Evolutionary conservation across 2,113 vertebrate genomes (phyloP).

Genomic region (Atrichornis clamosus): DNA sequence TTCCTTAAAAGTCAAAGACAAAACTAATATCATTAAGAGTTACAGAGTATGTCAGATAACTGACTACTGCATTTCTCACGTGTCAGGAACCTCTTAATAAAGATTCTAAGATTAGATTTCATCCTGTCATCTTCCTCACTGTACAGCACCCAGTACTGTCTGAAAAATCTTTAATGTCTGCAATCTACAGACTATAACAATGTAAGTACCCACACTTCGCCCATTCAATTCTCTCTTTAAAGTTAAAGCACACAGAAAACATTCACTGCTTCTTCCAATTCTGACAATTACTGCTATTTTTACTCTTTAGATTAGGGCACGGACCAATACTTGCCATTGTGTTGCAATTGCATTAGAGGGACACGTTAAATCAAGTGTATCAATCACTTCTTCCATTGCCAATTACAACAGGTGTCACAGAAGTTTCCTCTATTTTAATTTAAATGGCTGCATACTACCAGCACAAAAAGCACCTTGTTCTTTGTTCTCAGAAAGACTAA

Average conservation of each 20-base stretch:
- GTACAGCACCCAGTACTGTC: not conserved
- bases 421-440: not conserved
- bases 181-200: not conserved
- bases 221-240: not conserved
- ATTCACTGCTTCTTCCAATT: not conserved
- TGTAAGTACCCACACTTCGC: not conserved
- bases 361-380: not conserved
- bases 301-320: not conserved
- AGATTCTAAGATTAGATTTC: not conserved
- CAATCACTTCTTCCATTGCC: not conserved
- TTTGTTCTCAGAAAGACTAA: not conserved
- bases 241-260: not conserved
- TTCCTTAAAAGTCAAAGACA: not conserved
- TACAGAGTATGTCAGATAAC: not conserved
- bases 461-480: not conserved
- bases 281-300: slow-evolving; percentile 8
- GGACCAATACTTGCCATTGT: not conserved
- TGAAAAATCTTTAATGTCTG: not conserved
- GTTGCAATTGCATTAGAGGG: not conserved
- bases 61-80: not conserved
- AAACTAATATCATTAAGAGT: not conserved
- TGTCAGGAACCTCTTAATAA: not conserved
- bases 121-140: not conserved
- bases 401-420: not conserved
- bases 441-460: not conserved